phyloP scores from a whole-genome alignment of 2,113 vertebrate species.

The Petrocephalus microphthalmus region DNA sequence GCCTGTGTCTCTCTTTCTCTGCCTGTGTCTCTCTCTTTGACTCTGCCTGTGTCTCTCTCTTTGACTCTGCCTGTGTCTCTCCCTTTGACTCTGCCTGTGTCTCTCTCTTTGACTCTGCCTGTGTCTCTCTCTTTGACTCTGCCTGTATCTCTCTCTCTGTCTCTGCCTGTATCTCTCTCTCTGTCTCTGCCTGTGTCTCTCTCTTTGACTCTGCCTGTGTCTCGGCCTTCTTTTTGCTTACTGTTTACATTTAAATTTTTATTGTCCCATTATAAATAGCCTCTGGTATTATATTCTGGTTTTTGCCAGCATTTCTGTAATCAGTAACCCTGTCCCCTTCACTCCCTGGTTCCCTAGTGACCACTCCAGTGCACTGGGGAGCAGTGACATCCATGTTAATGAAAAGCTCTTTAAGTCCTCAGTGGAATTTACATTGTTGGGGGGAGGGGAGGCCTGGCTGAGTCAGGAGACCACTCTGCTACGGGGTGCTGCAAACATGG shows the following conservation, averaged over 20 bases:
- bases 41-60: too few species aligned
- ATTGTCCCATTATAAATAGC: not conserved
- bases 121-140: not conserved
- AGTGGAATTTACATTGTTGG: not conserved
- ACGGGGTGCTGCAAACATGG: not conserved
- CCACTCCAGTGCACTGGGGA: not conserved
- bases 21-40: too few species aligned
- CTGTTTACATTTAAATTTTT: not conserved
- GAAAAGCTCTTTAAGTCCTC: slow-evolving; percentile 1
- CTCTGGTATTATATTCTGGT: not conserved
- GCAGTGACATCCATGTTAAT: not conserved
- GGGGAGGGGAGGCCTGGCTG: not conserved
- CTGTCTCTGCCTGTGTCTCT: too few species aligned
- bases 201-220: not conserved
- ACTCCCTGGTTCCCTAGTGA: not conserved
- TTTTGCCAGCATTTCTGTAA: not conserved
- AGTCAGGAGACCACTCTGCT: not conserved
- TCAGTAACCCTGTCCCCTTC: not conserved
- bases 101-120: not conserved
- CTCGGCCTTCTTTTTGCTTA: not conserved
- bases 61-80: not conserved
- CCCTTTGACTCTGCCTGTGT: too few species aligned
- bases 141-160: too few species aligned
- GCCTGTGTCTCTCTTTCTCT: not conserved
- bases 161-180: not conserved